Base-by-base conservation (phyloP, 2,888 invertebrate species). In the Drosophila borborema region DNA sequence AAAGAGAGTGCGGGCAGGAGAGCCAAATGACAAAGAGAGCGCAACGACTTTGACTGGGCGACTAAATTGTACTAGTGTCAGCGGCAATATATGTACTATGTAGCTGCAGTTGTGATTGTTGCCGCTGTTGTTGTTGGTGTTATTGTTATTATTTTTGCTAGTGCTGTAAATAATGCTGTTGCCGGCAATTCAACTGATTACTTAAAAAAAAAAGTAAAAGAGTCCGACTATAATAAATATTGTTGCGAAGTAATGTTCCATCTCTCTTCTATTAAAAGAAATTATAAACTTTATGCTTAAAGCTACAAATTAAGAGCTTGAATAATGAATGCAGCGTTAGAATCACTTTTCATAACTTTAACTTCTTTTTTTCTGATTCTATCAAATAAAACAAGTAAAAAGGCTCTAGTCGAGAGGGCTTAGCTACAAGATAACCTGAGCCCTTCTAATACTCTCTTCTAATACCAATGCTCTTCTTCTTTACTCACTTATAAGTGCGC, bases 1-100 rank as follows among this genome's bases (percentile, higher is more conserved):
- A 12, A 53, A 48, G 64, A 41, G 49, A 18, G 18, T 2, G 38
- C 55, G 62, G 46, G 41, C 16, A 31, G 20, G 62, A 45, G 65
- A 38, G 58, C 38, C 53, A 61, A 40, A 46, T 53, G 49, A 61
- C 60, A 58, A 66, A 66, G 72, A 81, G 77, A 77, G 72, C 72
- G 48, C 66, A 78, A 56, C 55, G 65, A 80, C 76, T 63, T 66
- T 63, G 78, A 66, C 51, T 58, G 20, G 63, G 40, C 59, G 64
- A 68, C 58, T 58, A 48, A 74, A 54, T 43, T 41, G 53, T 64
- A 34, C 49, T 51, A 62, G 43, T 72, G 64, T 49, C 64, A 58
- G 45, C 64, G 58, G 54, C 64, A 69, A 53, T 38, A 45, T 38
- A 31, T 5, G 0, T 20, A 23, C 23, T 28, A 28, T 28, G 38